Evolutionary conservation across 2,888 invertebrate species (phyloP).

Genomic region (Teleiodes luculella): DNA sequence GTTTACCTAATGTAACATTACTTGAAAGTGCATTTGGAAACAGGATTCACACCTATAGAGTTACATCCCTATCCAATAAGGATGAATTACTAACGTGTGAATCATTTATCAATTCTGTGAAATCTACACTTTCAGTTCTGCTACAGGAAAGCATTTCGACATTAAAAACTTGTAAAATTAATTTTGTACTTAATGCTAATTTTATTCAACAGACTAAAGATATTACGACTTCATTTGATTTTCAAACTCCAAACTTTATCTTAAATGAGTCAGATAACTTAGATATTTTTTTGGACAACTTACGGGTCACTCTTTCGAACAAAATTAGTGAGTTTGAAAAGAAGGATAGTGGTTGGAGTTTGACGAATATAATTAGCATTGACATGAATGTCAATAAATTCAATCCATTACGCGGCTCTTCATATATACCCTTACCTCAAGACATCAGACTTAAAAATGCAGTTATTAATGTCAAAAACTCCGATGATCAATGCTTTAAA

Average conservation of each 20-base stretch:
- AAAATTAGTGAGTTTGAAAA: conserved; percentile 27
- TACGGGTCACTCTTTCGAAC: not conserved
- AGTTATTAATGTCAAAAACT: not conserved
- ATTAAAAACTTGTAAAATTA: conserved; percentile 19
- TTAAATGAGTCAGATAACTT: conserved; percentile 17
- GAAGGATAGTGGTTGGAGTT: conserved; percentile 30
- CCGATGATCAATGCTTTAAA: conserved; percentile 27
- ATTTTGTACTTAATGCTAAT: conserved; percentile 24
- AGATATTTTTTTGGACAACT: not conserved
- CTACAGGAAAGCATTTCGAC: conserved; percentile 15
- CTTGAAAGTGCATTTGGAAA: conserved; percentile 20
- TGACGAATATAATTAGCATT: conserved; percentile 20
- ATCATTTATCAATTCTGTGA: not conserved
- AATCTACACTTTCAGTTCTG: conserved; percentile 13
- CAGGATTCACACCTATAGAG: conserved; percentile 16
- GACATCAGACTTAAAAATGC: conserved; percentile 20
- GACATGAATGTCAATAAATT: conserved; percentile 17
- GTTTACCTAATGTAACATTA: conserved; percentile 19
- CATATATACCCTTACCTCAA: conserved; percentile 16
- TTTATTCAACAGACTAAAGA: conserved; percentile 25
- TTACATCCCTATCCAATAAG: conserved; percentile 5
- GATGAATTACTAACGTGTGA: not conserved
- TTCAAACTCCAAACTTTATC: conserved; percentile 25
- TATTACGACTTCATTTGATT: conserved; percentile 22
- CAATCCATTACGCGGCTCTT: too few species aligned